Conservation (phyloP, 2,888 invertebrate species). For the Rhingia campestris region DNA sequence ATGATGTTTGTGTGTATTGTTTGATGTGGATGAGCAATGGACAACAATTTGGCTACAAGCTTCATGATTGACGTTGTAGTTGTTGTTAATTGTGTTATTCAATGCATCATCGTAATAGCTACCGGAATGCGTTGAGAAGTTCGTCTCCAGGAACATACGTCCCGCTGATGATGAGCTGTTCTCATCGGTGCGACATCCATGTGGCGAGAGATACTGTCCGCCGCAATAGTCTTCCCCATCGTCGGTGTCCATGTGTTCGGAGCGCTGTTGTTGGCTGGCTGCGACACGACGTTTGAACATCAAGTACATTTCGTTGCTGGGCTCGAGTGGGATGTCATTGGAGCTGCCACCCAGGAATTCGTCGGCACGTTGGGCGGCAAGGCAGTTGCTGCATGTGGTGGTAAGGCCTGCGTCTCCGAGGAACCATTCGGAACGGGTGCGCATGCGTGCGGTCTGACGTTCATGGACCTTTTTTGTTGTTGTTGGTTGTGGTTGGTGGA, state of each 20-base stretch:
- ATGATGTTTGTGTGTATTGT: slow-evolving; percentile 63
- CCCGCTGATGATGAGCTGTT: slow-evolving; percentile 74
- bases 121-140: slow-evolving; percentile 80
- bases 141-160: slow-evolving; percentile 80
- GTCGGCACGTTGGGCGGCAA: slow-evolving; percentile 77
- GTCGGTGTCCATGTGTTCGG: slow-evolving; percentile 80
- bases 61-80: slow-evolving; percentile 59
- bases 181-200: slow-evolving; percentile 74
- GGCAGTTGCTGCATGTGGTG: slow-evolving; percentile 80
- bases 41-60: slow-evolving; percentile 75
- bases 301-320: slow-evolving; percentile 75
- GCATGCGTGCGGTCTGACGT: slow-evolving; percentile 97
- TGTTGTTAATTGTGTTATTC: slow-evolving; percentile 71
- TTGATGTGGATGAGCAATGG: slow-evolving; percentile 74
- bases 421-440: slow-evolving; percentile 99
- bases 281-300: slow-evolving; percentile 77
- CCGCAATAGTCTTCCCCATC: slow-evolving; percentile 75
- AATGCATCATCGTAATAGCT: slow-evolving; percentile 77
- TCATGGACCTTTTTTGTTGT: slow-evolving; percentile 95
- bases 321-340: slow-evolving; percentile 73
- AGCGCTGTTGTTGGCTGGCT: slow-evolving; percentile 53
- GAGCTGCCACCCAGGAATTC: slow-evolving; percentile 77
- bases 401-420: slow-evolving; percentile 83
- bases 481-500: neutral
- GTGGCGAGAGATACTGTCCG: slow-evolving; percentile 64